These are phyloP conservation scores for Drosophila tani DNA, from an alignment of 1,140 invertebrate genomes.

Conservation along the genomic window DNA sequence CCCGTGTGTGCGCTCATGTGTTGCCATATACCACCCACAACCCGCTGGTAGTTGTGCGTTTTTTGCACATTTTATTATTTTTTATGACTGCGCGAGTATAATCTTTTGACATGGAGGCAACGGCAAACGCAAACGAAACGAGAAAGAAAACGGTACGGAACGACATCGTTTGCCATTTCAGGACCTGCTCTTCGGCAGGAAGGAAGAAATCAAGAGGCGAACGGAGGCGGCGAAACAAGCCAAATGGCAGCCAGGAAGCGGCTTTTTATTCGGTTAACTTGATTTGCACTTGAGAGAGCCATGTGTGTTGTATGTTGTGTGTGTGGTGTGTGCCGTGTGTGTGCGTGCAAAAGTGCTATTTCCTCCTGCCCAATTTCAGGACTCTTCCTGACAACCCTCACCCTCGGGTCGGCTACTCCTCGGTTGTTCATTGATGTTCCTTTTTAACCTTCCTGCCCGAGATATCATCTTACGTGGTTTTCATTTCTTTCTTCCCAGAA, in stretches of 20 bases:
- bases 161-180: conserved; percentile 69
- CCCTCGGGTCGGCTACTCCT: neutral
- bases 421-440: conserved; percentile 45
- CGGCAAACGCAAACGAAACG: conserved; percentile 40
- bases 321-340: neutral
- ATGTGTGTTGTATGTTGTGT: conserved; percentile 1
- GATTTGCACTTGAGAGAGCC: conserved; percentile 65
- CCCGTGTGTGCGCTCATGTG: conserved; percentile 75
- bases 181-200: conserved; percentile 57
- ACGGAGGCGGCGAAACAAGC: conserved; percentile 55
- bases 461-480: conserved; percentile 53
- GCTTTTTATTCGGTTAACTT: conserved; percentile 68
- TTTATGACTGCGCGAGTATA: conserved; percentile 76
- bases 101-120: conserved; percentile 48
- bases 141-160: conserved; percentile 54
- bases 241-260: conserved; percentile 61
- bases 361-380: conserved; percentile 45
- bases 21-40: conserved; percentile 7
- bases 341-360: conserved; percentile 47
- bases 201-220: conserved; percentile 78
- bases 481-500: conserved; percentile 7
- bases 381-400: conserved; percentile 24
- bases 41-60: conserved; percentile 49
- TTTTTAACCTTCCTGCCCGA: conserved; percentile 37
- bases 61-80: conserved; percentile 81